phyloP scores from a whole-genome alignment of 2,797 vertebrate species.

The Chaenodraco wilsoni region DNA sequence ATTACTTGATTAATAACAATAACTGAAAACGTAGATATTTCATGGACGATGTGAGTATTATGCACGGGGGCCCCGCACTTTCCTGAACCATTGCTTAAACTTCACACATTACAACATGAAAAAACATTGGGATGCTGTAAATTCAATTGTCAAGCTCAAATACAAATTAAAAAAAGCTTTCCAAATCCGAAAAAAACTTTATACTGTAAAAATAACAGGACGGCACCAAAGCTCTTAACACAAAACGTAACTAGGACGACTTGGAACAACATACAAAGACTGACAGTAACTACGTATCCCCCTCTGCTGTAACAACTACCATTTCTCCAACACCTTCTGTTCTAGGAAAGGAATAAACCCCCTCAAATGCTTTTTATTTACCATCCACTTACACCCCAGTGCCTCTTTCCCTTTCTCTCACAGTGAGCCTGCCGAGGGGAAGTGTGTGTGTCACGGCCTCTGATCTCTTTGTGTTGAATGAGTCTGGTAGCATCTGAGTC shows the following conservation, averaged over 20 bases:
- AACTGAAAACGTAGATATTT: too few relatives aligned
- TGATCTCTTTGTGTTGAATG: constrained; percentile 39
- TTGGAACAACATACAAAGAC: neutral
- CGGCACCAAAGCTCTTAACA: neutral
- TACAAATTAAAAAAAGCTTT: constrained; percentile 8
- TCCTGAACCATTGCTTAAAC: constrained; percentile 8
- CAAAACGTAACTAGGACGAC: neutral
- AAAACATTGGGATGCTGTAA: constrained; percentile 9
- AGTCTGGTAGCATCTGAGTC: constrained; percentile 20
- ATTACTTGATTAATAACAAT: too few relatives aligned
- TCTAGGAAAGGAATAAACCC: constrained; percentile 8
- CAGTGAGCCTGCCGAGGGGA: neutral
- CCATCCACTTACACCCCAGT: constrained; percentile 26
- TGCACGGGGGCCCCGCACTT: neutral
- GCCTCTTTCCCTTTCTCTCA: constrained; percentile 24
- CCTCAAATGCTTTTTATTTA: constrained; percentile 29
- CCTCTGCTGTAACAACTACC: constrained; percentile 11
- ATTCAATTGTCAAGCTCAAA: constrained; percentile 10
- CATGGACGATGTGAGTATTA: too few relatives aligned
- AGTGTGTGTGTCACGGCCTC: constrained; percentile 26
- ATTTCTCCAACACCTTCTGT: constrained; percentile 14
- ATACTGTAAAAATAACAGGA: neutral
- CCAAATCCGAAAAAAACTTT: neutral
- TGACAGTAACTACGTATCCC: neutral
- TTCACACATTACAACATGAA: constrained; percentile 3